Percentiles rank a stretch among this genome's conserved stretches.
Conservation (phyloP, 2,797 vertebrate genomes). For the Pelochelys cantorii region DNA sequence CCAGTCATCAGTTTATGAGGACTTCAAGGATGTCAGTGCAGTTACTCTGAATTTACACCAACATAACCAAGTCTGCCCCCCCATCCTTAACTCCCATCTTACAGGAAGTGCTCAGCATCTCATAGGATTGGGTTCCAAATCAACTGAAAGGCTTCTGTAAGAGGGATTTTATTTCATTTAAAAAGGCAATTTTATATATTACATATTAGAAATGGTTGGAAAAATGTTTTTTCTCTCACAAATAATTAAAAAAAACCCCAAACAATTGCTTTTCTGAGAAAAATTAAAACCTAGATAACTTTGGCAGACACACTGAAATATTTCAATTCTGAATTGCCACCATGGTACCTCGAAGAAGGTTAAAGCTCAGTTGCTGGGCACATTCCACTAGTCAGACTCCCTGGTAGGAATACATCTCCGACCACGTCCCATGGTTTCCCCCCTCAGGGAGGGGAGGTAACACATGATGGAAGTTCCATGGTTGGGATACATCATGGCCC, state of each 20-base stretch:
- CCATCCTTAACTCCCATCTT: not conserved
- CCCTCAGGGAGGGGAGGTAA: accelerated
- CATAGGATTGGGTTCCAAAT: not conserved
- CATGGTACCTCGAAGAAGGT: not conserved
- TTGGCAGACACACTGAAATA: not conserved
- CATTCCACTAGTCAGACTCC: not conserved
- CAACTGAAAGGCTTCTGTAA: not conserved
- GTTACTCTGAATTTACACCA: not conserved
- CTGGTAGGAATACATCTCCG: not conserved
- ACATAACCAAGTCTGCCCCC: not conserved
- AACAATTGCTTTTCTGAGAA: not conserved
- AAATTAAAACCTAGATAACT: not conserved
- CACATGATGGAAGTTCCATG: not conserved
- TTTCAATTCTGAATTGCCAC: not conserved
- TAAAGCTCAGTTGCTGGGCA: not conserved
- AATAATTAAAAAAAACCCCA: not conserved
- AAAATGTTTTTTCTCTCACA: not conserved
- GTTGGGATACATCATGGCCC: accelerated
- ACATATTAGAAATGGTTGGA: not conserved
- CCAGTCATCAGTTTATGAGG: not conserved
- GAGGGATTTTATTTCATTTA: not conserved
- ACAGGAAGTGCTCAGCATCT: not conserved
- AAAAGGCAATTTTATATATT: not conserved
- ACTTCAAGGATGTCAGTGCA: not conserved
- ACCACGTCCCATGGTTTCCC: not conserved